phyloP scores from a whole-genome alignment of 1,140 invertebrate genomes.

The Drosophila navojoa region DNA sequence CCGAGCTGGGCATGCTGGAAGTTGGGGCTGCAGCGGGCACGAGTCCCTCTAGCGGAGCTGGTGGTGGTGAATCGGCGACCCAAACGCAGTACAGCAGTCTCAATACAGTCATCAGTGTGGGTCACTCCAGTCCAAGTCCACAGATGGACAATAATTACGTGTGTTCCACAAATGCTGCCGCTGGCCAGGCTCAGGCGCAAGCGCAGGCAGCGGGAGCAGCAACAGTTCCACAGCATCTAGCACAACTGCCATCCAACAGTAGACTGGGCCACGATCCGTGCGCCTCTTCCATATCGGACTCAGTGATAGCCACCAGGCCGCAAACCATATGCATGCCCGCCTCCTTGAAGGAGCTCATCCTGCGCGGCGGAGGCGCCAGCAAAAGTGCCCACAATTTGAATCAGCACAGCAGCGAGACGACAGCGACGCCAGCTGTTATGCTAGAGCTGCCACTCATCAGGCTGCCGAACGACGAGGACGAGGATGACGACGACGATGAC shows the following conservation, averaged over 20 bases:
- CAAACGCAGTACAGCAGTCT: slow-evolving; percentile 78
- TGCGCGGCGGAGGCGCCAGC: slow-evolving; percentile 58
- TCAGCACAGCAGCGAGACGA: slow-evolving; percentile 38
- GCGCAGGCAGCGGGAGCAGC: background rate
- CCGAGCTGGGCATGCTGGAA: slow-evolving; percentile 66
- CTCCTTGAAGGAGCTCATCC: slow-evolving; percentile 74
- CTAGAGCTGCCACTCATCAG: slow-evolving; percentile 81
- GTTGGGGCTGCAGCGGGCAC: slow-evolving; percentile 8
- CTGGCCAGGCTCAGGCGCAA: slow-evolving; percentile 13
- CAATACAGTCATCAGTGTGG: slow-evolving; percentile 77
- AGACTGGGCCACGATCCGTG: slow-evolving; percentile 72
- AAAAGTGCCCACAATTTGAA: slow-evolving; percentile 70
- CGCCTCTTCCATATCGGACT: slow-evolving; percentile 77
- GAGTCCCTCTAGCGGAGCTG: slow-evolving; percentile 20
- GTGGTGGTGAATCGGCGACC: slow-evolving; percentile 62
- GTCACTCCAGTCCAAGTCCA: slow-evolving; percentile 66
- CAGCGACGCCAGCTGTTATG: slow-evolving; percentile 70
- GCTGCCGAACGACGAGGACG: slow-evolving; percentile 60
- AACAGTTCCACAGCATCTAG: slow-evolving; percentile 41
- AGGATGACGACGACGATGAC: slow-evolving; percentile 40
- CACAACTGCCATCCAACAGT: slow-evolving; percentile 79
- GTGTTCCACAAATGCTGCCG: slow-evolving; percentile 28
- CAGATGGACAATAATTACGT: slow-evolving; percentile 64
- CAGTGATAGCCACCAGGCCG: slow-evolving; percentile 67
- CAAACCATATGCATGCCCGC: slow-evolving; percentile 77